These are phyloP conservation scores for Orius laevigatus DNA, from an alignment of 1,140 invertebrate species.

Conservation along the genomic window DNA sequence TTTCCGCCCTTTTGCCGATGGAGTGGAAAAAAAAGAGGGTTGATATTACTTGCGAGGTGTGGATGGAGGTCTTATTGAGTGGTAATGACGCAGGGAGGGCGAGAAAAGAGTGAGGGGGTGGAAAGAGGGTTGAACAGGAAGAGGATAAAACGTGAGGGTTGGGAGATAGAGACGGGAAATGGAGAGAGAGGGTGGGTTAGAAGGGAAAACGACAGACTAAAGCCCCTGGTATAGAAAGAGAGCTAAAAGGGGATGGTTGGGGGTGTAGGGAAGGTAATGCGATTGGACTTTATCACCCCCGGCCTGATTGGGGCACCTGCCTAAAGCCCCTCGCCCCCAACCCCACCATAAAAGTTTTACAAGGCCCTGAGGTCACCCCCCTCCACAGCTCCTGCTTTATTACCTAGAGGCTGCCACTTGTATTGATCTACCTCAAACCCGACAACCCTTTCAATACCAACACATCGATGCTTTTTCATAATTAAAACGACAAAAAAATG, in stretches of 20 bases:
- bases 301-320: conserved; percentile 8
- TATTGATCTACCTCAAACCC: conserved; percentile 3
- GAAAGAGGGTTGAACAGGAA: neutral
- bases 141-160: neutral
- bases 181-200: neutral
- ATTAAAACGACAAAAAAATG: too few species aligned
- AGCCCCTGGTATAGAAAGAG: neutral
- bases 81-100: conserved; percentile 5
- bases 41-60: too few species aligned
- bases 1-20: too few species aligned
- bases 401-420: conserved; percentile 8
- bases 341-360: conserved; percentile 7
- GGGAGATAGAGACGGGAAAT: neutral
- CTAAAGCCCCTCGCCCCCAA: neutral
- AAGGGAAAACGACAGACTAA: neutral
- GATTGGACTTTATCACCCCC: conserved; percentile 7
- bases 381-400: neutral
- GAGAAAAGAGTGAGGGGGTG: neutral
- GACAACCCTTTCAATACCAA: neutral
- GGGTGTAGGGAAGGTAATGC: conserved; percentile 1
- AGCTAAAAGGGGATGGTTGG: neutral
- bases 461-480: too few species aligned
- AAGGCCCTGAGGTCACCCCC: conserved; percentile 6
- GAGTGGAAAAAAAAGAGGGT: too few species aligned
- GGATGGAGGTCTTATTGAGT: conserved; percentile 3